Evolutionary conservation across 2,113 vertebrate species (phyloP).

Genomic region (Melanerpes aurifrons): DNA sequence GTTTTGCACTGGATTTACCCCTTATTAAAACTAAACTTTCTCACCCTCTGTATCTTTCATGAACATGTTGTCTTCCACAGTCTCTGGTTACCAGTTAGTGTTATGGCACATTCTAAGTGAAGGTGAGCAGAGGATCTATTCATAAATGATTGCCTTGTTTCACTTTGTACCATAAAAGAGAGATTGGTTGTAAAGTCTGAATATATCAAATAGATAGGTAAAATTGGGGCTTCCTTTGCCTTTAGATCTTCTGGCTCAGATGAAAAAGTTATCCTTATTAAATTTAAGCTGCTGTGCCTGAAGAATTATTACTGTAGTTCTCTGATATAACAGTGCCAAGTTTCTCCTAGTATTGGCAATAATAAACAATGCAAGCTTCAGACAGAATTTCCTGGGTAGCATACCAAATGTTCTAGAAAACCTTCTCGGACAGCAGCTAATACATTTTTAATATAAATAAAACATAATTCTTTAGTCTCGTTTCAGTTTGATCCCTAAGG

Average conservation of each 20-base stretch:
- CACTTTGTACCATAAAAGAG: slow-evolving; percentile 41
- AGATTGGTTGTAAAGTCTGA: slow-evolving; percentile 54
- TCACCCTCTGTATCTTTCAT: background rate
- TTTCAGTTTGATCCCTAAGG: slow-evolving; percentile 53
- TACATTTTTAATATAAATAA: slow-evolving; percentile 73
- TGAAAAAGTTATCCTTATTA: slow-evolving; percentile 42
- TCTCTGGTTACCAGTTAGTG: background rate
- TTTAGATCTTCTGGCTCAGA: slow-evolving; percentile 55
- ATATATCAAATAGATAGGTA: slow-evolving; percentile 29
- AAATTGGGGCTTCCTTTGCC: slow-evolving; percentile 41
- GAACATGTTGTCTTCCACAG: background rate
- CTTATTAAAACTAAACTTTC: background rate
- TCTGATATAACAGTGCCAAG: slow-evolving; percentile 13
- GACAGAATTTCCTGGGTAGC: slow-evolving; percentile 60
- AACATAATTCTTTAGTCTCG: slow-evolving; percentile 27
- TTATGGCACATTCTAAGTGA: background rate
- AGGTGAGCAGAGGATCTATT: slow-evolving; percentile 11
- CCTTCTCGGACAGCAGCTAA: slow-evolving; percentile 53
- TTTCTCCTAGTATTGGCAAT: slow-evolving; percentile 47
- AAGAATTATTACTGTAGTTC: slow-evolving; percentile 45
- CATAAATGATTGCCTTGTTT: slow-evolving; percentile 45
- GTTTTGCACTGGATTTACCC: background rate
- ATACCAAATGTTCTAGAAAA: slow-evolving; percentile 64
- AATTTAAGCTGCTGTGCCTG: slow-evolving; percentile 64
- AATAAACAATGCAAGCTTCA: slow-evolving; percentile 53